phyloP scores from a whole-genome alignment of 2,888 invertebrate species.

The Tanytarsus gracilentus region DNA sequence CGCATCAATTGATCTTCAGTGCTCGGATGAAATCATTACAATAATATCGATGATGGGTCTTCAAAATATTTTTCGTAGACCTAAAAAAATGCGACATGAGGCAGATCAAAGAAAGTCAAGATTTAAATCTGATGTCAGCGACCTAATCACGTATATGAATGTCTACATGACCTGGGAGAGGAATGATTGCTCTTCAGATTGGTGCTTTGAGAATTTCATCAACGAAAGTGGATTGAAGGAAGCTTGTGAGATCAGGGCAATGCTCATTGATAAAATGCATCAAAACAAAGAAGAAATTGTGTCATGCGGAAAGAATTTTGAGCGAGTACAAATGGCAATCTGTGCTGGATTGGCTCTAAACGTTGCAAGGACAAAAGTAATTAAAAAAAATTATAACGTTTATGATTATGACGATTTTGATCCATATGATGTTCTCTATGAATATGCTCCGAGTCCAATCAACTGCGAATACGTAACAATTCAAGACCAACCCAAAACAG shows the following conservation, averaged over 20 bases:
- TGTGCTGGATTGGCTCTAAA: conserved; percentile 98
- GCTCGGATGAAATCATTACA: conserved; percentile 96
- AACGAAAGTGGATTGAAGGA: conserved; percentile 93
- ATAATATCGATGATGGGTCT: conserved; percentile 99
- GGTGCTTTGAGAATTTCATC: conserved; percentile 99
- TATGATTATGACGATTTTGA: too few relatives aligned
- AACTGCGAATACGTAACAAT: conserved; percentile 78
- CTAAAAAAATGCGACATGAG: conserved; percentile 89
- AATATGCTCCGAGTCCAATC: too few relatives aligned
- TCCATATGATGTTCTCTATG: too few relatives aligned
- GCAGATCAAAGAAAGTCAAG: conserved; percentile 99
- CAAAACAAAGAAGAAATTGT: conserved; percentile 93
- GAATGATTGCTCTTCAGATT: conserved; percentile 96
- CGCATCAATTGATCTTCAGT: conserved; percentile 95
- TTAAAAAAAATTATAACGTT: too few relatives aligned
- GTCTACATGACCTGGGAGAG: conserved; percentile 99
- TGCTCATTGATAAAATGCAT: conserved; percentile 95
- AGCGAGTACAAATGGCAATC: conserved; percentile 93
- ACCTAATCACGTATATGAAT: conserved; percentile 90
- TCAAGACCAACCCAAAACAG: too few relatives aligned
- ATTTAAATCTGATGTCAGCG: conserved; percentile 98
- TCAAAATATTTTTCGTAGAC: conserved; percentile 95
- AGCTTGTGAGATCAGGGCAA: conserved; percentile 96
- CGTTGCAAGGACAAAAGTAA: conserved; percentile 98
- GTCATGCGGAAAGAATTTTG: conserved; percentile 91